Evolutionary conservation across 2,888 invertebrate genomes (phyloP).

Genomic region (Eupithecia abbreviata): DNA sequence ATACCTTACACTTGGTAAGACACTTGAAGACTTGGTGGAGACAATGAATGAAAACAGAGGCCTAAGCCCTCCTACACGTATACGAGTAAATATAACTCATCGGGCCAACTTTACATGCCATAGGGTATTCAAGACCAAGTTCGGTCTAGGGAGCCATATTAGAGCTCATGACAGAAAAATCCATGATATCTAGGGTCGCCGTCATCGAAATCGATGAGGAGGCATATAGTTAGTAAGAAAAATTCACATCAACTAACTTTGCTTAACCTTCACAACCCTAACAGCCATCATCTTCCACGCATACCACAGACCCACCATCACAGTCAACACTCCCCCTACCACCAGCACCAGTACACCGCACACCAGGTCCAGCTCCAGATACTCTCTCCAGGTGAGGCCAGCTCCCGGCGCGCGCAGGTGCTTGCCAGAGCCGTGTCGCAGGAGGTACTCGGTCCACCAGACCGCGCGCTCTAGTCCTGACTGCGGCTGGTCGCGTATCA

Average conservation of each 20-base stretch:
- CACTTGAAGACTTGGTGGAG: too few relatives aligned
- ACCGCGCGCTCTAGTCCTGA: slow-evolving; percentile 64
- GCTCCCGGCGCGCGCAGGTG: slow-evolving; percentile 68
- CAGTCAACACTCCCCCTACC: background rate
- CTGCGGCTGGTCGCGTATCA: slow-evolving; percentile 66
- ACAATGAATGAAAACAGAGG: too few relatives aligned
- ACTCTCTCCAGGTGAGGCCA: slow-evolving; percentile 53
- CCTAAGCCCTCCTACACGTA: too few relatives aligned
- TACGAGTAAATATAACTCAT: too few relatives aligned
- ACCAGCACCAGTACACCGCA: slow-evolving; percentile 38
- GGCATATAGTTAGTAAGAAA: background rate
- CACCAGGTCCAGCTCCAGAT: slow-evolving; percentile 44
- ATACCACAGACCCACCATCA: background rate
- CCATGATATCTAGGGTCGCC: too few relatives aligned
- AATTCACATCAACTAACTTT: background rate
- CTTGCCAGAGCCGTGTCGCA: slow-evolving; percentile 66
- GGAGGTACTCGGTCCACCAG: slow-evolving; percentile 76
- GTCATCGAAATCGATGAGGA: too few relatives aligned
- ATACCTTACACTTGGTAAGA: background rate
- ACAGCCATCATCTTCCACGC: background rate
- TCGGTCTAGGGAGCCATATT: too few relatives aligned
- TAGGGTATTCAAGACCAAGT: too few relatives aligned
- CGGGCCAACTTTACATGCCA: too few relatives aligned
- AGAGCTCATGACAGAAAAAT: too few relatives aligned
- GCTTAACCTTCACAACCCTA: background rate